Conservation (phyloP, 2,797 vertebrate genomes). For the Parambassis ranga region DNA sequence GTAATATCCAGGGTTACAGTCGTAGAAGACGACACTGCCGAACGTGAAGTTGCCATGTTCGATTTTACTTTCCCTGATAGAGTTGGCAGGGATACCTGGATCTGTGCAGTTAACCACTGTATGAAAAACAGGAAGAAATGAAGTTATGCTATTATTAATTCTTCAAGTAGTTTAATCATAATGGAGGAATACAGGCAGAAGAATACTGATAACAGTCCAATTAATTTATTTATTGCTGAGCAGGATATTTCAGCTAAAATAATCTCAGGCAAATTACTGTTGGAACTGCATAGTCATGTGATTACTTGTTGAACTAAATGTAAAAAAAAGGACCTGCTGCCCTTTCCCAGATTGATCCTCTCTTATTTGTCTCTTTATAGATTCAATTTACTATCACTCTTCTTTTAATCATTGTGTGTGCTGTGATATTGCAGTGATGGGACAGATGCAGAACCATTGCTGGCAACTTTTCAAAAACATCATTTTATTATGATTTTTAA, state of each 20-base stretch:
- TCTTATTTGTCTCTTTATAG: background rate
- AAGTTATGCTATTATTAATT: slow-evolving; percentile 11
- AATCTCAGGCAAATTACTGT: slow-evolving; percentile 16
- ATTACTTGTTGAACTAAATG: slow-evolving; percentile 15
- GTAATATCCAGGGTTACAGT: slow-evolving; percentile 96
- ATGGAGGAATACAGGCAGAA: background rate
- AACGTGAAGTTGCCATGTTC: slow-evolving; percentile 98
- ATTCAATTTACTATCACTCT: background rate
- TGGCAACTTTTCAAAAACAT: slow-evolving; percentile 11
- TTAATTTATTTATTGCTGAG: slow-evolving; percentile 21
- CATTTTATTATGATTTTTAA: background rate
- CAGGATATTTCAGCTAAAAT: slow-evolving; percentile 21
- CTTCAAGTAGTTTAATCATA: slow-evolving; percentile 18
- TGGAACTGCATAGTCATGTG: background rate
- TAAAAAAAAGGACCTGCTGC: background rate
- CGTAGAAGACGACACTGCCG: slow-evolving; percentile 95
- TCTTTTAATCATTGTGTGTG: background rate
- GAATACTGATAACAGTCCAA: slow-evolving; percentile 17
- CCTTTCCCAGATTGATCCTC: background rate
- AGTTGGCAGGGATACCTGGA: slow-evolving; percentile 96
- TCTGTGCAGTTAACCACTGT: slow-evolving; percentile 97
- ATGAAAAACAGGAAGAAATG: background rate
- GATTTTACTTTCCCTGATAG: slow-evolving; percentile 97
- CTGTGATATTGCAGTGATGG: slow-evolving; percentile 5
- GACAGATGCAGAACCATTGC: background rate